These are phyloP conservation scores for Brachypteracias leptosomus DNA, from an alignment of 2,113 vertebrate species.

Conservation along the genomic window DNA sequence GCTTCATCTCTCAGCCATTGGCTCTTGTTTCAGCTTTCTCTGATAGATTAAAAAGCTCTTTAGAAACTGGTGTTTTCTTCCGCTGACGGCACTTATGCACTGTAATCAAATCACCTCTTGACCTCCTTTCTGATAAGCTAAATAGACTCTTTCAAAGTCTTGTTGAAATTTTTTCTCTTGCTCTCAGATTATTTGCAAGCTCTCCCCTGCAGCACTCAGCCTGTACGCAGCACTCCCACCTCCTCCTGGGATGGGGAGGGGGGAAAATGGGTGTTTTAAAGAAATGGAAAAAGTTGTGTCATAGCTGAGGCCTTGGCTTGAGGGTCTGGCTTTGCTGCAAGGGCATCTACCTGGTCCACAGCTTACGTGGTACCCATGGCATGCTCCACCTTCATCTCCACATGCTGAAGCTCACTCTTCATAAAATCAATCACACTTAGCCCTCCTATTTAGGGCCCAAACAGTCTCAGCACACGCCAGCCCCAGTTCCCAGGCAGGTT, in stretches of 20 bases:
- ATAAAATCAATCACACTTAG: background rate
- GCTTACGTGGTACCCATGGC: background rate
- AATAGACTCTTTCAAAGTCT: slow-evolving; percentile 54
- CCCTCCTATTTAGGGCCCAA: background rate
- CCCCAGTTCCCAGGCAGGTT: background rate
- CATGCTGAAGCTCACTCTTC: background rate
- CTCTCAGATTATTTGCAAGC: slow-evolving; percentile 37
- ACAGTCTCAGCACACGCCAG: background rate
- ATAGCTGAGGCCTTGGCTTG: background rate
- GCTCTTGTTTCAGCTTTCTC: slow-evolving; percentile 12
- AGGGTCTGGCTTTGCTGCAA: background rate
- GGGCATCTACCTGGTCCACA: background rate
- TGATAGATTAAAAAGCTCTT: slow-evolving; percentile 59
- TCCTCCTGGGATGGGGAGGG: background rate
- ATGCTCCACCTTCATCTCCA: background rate
- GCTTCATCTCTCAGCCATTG: slow-evolving; percentile 24
- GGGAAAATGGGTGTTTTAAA: background rate
- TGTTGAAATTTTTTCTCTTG: background rate
- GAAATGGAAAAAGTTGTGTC: background rate
- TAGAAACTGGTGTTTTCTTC: slow-evolving; percentile 54
- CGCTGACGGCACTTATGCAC: slow-evolving; percentile 7
- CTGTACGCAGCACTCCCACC: fast-evolving
- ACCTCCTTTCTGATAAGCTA: slow-evolving; percentile 59
- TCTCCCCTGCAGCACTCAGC: background rate
- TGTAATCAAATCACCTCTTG: slow-evolving; percentile 67